Conservation (phyloP, 2,888 invertebrate species). For the Eristalis tenax region DNA sequence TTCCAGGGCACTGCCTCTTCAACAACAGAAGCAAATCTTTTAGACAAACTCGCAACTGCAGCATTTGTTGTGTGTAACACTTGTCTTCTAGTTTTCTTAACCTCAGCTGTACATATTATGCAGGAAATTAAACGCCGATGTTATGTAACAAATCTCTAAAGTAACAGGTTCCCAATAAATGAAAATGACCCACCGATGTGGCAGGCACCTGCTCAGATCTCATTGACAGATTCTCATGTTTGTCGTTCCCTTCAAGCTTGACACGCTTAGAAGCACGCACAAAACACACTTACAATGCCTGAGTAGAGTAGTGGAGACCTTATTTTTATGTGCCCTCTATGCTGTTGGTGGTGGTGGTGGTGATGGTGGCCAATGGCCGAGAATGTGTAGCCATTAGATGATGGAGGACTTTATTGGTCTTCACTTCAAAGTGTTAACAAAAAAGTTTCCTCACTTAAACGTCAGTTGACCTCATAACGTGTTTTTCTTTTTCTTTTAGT, state of each 20-base stretch:
- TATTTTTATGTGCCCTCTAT: neutral
- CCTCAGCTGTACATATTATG: neutral
- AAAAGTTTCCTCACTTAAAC: conserved; percentile 2
- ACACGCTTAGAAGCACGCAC: neutral
- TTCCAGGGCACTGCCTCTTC: neutral
- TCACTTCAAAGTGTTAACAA: conserved; percentile 24
- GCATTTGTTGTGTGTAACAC: neutral
- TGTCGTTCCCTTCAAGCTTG: neutral
- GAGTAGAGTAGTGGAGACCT: neutral
- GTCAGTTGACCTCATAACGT: conserved; percentile 22
- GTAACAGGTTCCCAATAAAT: neutral
- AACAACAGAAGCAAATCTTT: neutral
- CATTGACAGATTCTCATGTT: neutral
- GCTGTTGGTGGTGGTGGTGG: neutral
- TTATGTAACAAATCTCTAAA: neutral
- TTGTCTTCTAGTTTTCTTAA: neutral
- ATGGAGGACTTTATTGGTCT: conserved; percentile 4
- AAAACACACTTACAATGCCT: neutral
- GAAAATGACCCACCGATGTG: neutral
- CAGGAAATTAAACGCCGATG: neutral
- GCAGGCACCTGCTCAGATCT: neutral
- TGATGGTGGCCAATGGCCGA: neutral
- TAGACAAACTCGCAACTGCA: neutral
- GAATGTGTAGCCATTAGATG: neutral
- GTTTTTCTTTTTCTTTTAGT: conserved; percentile 3